A percentile compares a stretch with the other conserved stretches of the same genome.
Conservation (phyloP, 2,888 invertebrate species). For the Athripsodes cinereus region DNA sequence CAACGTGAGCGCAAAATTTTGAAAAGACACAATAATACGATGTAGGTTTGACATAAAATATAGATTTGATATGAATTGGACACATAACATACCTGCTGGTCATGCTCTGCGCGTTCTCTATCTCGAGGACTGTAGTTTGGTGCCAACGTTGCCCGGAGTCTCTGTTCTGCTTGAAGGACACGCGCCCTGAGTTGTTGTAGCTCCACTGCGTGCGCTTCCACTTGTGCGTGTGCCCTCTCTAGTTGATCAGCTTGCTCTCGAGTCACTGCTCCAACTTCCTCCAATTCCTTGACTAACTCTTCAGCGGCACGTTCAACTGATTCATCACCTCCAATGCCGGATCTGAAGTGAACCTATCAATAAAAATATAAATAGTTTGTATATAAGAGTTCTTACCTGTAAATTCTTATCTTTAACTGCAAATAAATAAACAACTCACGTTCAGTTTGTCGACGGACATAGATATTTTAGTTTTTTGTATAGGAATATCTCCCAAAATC, state of each 20-base stretch:
- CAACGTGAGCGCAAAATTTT: background rate
- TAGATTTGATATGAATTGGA: background rate
- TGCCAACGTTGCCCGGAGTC: conserved; percentile 73
- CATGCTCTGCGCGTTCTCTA: conserved; percentile 71
- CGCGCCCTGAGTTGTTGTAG: conserved; percentile 78
- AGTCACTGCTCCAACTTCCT: conserved; percentile 55
- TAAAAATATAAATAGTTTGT: background rate
- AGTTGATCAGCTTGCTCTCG: conserved; percentile 61
- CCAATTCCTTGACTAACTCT: conserved; percentile 63
- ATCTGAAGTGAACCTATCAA: conserved; percentile 77
- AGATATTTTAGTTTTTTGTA: conserved; percentile 83
- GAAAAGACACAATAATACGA: background rate
- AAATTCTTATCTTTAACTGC: no score
- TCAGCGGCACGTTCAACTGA: conserved; percentile 67
- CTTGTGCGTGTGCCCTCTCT: conserved; percentile 72
- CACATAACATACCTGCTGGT: conserved; percentile 79
- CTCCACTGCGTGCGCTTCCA: conserved; percentile 84
- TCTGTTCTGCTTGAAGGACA: conserved; percentile 82
- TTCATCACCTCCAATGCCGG: conserved; percentile 74
- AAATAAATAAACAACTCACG: conserved; percentile 48
- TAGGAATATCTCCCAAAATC: conserved; percentile 77
- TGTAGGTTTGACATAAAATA: no score
- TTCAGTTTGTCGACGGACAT: conserved; percentile 87
- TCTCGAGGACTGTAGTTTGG: conserved; percentile 80
- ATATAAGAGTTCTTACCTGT: conserved; percentile 10